Evolutionary conservation across 1,140 invertebrate genomes (phyloP).

Genomic region (Bombyx mandarina): DNA sequence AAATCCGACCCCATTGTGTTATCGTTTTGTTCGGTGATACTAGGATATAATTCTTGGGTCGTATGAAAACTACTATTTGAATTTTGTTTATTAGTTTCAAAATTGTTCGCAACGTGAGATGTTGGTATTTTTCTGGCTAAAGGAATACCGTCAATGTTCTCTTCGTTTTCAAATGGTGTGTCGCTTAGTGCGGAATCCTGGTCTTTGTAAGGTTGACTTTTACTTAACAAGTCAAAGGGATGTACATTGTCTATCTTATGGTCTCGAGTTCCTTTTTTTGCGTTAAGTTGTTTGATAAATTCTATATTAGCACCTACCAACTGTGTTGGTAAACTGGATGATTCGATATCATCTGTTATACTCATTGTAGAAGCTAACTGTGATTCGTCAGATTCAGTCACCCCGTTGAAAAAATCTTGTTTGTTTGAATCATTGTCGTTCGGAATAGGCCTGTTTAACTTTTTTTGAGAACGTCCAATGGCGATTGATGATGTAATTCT

Average conservation of each 20-base stretch:
- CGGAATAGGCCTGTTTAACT: neutral
- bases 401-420: neutral
- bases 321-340: slow-evolving; percentile 31
- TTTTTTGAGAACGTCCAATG: slow-evolving; percentile 46
- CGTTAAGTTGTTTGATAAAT: slow-evolving; percentile 56
- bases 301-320: slow-evolving; percentile 56
- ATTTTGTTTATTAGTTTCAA: slow-evolving; percentile 3
- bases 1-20: neutral
- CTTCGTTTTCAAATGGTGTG: slow-evolving; percentile 11
- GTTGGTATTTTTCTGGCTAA: slow-evolving; percentile 14
- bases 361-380: neutral
- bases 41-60: no score
- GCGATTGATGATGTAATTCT: slow-evolving; percentile 68
- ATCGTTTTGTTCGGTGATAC: neutral
- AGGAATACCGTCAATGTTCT: slow-evolving; percentile 9
- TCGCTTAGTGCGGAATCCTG: slow-evolving; percentile 5
- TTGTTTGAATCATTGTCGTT: neutral
- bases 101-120: slow-evolving; percentile 7
- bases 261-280: slow-evolving; percentile 45
- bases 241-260: slow-evolving; percentile 32
- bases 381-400: neutral
- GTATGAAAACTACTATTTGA: no score
- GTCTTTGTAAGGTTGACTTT: slow-evolving; percentile 7
- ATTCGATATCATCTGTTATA: neutral
- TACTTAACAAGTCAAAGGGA: slow-evolving; percentile 23